Evolutionary conservation across 2,888 invertebrate species (phyloP).

Genomic region (Anticlea derivata): DNA sequence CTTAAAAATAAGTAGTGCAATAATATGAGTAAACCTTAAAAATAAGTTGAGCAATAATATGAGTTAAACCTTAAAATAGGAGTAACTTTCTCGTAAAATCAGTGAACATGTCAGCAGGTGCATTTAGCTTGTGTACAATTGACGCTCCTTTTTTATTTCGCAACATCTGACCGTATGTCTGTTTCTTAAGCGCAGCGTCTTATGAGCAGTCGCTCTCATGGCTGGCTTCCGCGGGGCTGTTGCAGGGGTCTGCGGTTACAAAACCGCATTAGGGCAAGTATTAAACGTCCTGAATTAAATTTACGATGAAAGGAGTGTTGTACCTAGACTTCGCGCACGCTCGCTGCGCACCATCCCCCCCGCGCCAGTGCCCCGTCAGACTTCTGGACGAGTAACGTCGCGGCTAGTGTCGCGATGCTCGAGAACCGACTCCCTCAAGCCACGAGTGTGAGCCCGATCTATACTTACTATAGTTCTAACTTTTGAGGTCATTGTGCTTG

Average conservation of each 20-base stretch:
- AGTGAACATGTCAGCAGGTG: too few species aligned
- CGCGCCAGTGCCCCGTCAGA: background rate
- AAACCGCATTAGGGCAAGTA: conserved; percentile 13
- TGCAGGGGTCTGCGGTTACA: conserved; percentile 8
- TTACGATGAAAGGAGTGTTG: conserved; percentile 9
- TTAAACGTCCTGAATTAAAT: conserved; percentile 11
- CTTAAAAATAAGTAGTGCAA: too few species aligned
- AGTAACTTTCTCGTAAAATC: too few species aligned
- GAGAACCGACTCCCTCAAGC: background rate
- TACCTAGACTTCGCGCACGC: conserved; percentile 11
- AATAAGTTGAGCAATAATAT: too few species aligned
- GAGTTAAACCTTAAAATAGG: too few species aligned
- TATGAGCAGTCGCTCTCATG: too few species aligned
- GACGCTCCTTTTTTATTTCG: too few species aligned
- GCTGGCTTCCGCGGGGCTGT: background rate
- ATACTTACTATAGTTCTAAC: conserved; percentile 1
- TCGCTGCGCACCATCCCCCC: conserved; percentile 13
- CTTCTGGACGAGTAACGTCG: background rate
- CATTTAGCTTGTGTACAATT: too few species aligned
- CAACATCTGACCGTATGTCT: too few species aligned
- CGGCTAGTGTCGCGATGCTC: conserved; percentile 1
- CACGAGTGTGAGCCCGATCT: background rate
- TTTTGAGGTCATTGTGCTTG: conserved; percentile 6
- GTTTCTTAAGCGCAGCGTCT: too few species aligned
- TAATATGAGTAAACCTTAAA: too few species aligned